Base-by-base conservation (phyloP, 2,888 invertebrate genomes). In the Tetragnatha montana region DNA sequence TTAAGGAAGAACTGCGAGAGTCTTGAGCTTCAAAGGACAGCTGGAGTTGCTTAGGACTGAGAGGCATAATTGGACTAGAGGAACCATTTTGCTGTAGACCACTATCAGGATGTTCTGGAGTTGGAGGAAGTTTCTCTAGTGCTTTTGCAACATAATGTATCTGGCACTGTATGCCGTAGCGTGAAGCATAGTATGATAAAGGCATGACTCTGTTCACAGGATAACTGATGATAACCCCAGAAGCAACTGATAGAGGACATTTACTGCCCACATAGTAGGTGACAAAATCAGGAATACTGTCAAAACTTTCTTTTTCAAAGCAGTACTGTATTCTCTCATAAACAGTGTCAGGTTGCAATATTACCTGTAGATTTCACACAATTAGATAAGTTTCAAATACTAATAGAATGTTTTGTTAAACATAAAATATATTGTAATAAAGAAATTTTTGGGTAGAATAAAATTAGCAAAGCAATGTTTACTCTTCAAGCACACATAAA, bases 231-330 rank as follows among this genome's bases (percentile, higher is more conserved):
- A 96, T 95, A 0, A 98, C 98, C 0, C 97, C 97, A 2, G 98
- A 98, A 0, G 96, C 96, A 10, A 96, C 95, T 3, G 98, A 98
- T 93, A 98, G 96, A 0, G 97, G 96, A 93, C 97, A 97, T 35
- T 96, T 97, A 76, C 97, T 97, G 3, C 97, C 97, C 47, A 98
- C 97, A 93, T 98, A 98, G 91, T 96, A 97, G 8, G 98, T 98
- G 91, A 98, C 97, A 87, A 98, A 95, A 93, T 98, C 98, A 0
- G 98, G 97, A 35, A 98, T 97, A 3, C 97, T 97, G 93, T 97
- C 97, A 93, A 98, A 98, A 0, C 97, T 96, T 93, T 97, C 97
- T 93, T 97, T 98, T 94, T 98, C 98, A 93, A 98, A 98, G 93
- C 97, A 97, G 93, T 96, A 98, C 93, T 98, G 97, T 69, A 97